Base-by-base conservation (phyloP, 2,113 vertebrate genomes). In the Calyptomena viridis region DNA sequence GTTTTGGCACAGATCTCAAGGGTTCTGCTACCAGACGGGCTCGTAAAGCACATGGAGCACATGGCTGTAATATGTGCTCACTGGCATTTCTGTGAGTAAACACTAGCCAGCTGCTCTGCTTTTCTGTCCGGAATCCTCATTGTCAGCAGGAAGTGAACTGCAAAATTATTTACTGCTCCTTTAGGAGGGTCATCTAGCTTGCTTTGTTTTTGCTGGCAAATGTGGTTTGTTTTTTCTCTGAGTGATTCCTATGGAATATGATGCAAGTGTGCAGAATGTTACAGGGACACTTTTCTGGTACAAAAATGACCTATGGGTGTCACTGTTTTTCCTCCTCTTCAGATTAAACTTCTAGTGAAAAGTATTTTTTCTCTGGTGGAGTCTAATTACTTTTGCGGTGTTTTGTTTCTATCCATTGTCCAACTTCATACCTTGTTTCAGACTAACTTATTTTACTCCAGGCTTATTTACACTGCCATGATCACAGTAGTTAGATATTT, bases 221-320 rank as follows among this genome's bases (percentile, higher is more conserved):
- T 23, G 6, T 14, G 63, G 47, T 63, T 93, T 67, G 62, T 8
- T 93, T 90, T 92, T 62, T 27, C 40, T 83, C 31, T 40, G 40
- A 64, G 17, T 64, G 78, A 62, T 82, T 93, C 59, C 64, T 87
- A 56, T 27, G 2, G 5, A 88, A 62, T 53, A 21, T 66, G 20
- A 47, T 90, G 42, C 33, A 79, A 80, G 22, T 47, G 58, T 63
- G 47, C 37, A 93, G 63, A 79, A 69, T 67, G 50, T 63, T 64
- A 42, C 14, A 68, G 30, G 63, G 78, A 73, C 17, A 19, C 5
- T 80, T 83, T 74, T 80, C 66, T 73, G 68, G 17, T 91, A 93
- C 63, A 83, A 56, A 94, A 95, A 76, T 85, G 67, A 86, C 93
- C 96, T 90, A 91, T 47, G 90, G 84, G 93, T 95, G 95, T 94